A percentile compares a stretch with the other conserved stretches of the same genome.
Conservation (phyloP, 2,113 vertebrate species). For the Agapornis roseicollis region DNA sequence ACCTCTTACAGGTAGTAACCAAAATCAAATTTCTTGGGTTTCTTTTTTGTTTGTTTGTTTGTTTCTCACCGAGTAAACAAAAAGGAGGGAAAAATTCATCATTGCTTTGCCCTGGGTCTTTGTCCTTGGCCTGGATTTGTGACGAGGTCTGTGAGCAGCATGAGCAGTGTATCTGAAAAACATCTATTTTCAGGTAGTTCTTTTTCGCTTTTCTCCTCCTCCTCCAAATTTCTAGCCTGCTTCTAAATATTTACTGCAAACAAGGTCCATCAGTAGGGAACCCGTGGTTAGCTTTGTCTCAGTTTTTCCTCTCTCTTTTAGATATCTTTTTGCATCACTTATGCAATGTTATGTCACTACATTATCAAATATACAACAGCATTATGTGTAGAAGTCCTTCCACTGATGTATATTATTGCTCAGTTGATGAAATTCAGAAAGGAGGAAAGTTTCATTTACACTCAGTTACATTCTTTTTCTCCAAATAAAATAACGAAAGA, state of each 20-base stretch:
- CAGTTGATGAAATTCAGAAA: neutral
- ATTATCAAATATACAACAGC: neutral
- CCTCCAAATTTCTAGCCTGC: neutral
- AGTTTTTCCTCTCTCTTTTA: neutral
- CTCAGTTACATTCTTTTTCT: neutral
- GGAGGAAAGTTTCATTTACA: neutral
- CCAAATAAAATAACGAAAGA: neutral
- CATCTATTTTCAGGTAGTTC: neutral
- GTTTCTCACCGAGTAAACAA: neutral
- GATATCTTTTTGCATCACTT: neutral
- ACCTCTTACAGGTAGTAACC: neutral
- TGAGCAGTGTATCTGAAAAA: neutral
- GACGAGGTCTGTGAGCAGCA: neutral
- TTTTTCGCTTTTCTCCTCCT: neutral
- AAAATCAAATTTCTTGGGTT: too few relatives aligned
- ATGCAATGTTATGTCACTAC: neutral
- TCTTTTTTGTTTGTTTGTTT: too few relatives aligned
- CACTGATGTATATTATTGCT: neutral
- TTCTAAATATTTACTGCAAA: neutral
- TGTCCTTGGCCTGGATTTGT: neutral
- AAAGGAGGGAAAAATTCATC: neutral
- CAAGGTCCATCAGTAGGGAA: neutral
- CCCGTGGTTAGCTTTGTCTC: neutral
- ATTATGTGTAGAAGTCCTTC: neutral
- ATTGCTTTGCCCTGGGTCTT: neutral